Base-by-base conservation (phyloP, 1,140 invertebrate species). In the Phymastichus coffea region DNA sequence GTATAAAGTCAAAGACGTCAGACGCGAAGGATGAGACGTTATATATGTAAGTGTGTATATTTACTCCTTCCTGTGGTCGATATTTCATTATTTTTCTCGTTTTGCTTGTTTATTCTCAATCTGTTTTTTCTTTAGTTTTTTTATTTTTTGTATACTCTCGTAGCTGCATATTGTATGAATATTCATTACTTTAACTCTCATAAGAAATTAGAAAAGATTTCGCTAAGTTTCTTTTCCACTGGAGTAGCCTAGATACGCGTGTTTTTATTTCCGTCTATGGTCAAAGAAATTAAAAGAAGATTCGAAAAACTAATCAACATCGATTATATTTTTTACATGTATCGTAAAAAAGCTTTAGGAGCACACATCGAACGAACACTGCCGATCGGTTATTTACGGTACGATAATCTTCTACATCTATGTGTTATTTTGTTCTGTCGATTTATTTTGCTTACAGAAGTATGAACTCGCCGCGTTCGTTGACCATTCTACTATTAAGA, bases 131-230 rank as follows among this genome's bases (percentile, higher is more conserved):
- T n/a, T n/a, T n/a, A n/a, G n/a, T n/a, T n/a, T n/a, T n/a, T n/a
- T 57, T 57, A 57, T 30, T 23, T 43, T 43, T 15, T 44, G 46
- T 52, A 38, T 51, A 52, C 17, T 4, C 46, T 48, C 51, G 47
- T 46, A 51, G 28, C 44, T 38, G 26, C 46, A 43, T 41, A 61
- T 49, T 33, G 43, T 53, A 55, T 55, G 33, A 55, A 55, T 55
- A 61, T 55, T 14, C n/a, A 33, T 61, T 41, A 49, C 2, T 41
- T 51, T 43, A n/a, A 47, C n/a, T 44, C 4, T 23, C 35, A 49
- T 43, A 55, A 51, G 53, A 61, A 62, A 57, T 62, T 57, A 52
- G 53, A 62, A 57, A 62, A 43, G 52, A n/a, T 56, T 56, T 40
- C 15, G 37, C 37, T 43, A 49, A 48, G 43, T 41, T 38, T 43